phyloP scores from a whole-genome alignment of 2,113 vertebrate genomes.

The Podocnemis expansa region DNA sequence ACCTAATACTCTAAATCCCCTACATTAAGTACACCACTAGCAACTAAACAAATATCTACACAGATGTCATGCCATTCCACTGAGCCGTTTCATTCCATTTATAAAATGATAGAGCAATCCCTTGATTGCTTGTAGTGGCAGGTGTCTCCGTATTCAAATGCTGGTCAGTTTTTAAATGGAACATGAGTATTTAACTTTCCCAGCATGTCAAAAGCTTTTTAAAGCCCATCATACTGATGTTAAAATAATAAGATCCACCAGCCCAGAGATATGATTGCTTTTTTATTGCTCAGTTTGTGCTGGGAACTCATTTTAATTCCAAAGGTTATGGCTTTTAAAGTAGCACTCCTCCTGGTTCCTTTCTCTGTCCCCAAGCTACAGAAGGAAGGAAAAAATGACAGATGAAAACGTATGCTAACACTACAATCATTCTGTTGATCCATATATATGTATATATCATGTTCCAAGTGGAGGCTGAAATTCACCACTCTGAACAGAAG shows the following conservation, averaged over 20 bases:
- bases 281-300: constrained; percentile 71
- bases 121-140: constrained; percentile 59
- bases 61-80: constrained; percentile 65
- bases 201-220: constrained; percentile 75
- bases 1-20: constrained; percentile 62
- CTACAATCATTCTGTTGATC: background rate
- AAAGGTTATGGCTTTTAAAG: constrained; percentile 74
- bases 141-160: constrained; percentile 67
- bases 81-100: constrained; percentile 64
- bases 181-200: constrained; percentile 74
- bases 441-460: background rate
- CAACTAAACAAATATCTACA: constrained; percentile 64
- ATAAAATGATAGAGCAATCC: constrained; percentile 60
- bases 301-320: constrained; percentile 61
- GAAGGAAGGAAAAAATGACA: constrained; percentile 34
- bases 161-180: constrained; percentile 67
- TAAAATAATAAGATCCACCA: constrained; percentile 76
- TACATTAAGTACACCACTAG: constrained; percentile 57
- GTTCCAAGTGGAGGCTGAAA: background rate
- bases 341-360: constrained; percentile 3
- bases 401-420: constrained; percentile 38
- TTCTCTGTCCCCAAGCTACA: constrained; percentile 40
- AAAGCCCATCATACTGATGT: constrained; percentile 74
- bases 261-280: constrained; percentile 73
- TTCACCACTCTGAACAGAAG: background rate